phyloP scores from a whole-genome alignment of 2,888 invertebrate genomes.

The Aromia moschata region DNA sequence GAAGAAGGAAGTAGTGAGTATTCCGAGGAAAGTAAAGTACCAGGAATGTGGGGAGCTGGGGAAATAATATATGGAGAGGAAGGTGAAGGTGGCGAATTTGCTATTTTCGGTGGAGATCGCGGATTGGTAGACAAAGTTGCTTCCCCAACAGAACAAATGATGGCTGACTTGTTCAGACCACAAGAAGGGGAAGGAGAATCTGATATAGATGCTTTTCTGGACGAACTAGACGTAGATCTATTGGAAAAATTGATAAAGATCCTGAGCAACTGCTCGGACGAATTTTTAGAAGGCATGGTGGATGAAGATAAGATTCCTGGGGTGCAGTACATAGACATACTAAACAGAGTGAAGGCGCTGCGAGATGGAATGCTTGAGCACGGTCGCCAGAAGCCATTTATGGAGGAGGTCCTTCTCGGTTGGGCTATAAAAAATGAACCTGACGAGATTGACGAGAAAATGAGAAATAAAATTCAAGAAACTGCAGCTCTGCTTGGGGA shows the following conservation, averaged over 20 bases:
- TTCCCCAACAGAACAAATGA: constrained; percentile 6
- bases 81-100: constrained; percentile 27
- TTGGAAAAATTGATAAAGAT: constrained; percentile 49
- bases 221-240: constrained; percentile 36
- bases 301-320: constrained; percentile 42
- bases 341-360: constrained; percentile 45
- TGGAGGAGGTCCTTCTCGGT: constrained; percentile 49
- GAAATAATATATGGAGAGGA: constrained; percentile 16
- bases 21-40: constrained; percentile 14
- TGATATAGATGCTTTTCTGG: constrained; percentile 23
- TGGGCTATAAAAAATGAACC: constrained; percentile 52
- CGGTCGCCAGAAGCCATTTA: constrained; percentile 29
- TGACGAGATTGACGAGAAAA: constrained; percentile 46
- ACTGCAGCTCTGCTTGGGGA: constrained; percentile 47
- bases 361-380: constrained; percentile 23
- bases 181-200: constrained; percentile 32
- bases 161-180: constrained; percentile 26
- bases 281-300: constrained; percentile 41
- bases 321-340: constrained; percentile 45
- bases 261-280: constrained; percentile 45
- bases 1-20: constrained; percentile 23
- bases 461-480: constrained; percentile 50
- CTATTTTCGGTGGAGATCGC: constrained; percentile 7
- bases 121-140: constrained; percentile 1
- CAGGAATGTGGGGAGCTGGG: constrained; percentile 17